A percentile compares a stretch with the other conserved stretches of the same genome.
Evolutionary conservation across 2,797 vertebrate species (phyloP).

Genomic region (Tragopan temminckii): DNA sequence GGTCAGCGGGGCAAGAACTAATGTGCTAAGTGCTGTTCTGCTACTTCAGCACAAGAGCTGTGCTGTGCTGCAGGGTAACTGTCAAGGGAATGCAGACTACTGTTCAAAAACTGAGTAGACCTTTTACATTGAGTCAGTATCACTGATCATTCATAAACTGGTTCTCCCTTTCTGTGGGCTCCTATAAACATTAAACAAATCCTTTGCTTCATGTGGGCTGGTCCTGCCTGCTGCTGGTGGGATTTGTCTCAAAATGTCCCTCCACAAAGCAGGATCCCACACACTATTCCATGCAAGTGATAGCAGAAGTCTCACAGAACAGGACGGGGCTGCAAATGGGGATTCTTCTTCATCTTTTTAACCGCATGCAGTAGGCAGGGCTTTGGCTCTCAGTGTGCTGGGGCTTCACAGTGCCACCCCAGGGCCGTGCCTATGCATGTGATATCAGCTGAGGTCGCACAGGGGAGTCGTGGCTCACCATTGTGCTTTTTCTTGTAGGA

Average conservation of each 20-base stretch:
- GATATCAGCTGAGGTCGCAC: neutral
- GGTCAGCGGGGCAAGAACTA: neutral
- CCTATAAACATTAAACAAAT: neutral
- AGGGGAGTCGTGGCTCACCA: accelerated
- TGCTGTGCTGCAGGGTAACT: neutral
- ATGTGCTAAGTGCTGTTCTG: accelerated
- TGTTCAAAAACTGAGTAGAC: neutral
- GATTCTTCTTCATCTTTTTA: neutral
- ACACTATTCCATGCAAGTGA: accelerated
- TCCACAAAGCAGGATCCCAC: neutral
- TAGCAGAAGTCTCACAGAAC: neutral
- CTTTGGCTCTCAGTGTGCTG: neutral
- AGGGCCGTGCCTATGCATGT: neutral
- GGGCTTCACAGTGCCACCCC: accelerated
- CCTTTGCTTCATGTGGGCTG: accelerated
- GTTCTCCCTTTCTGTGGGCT: neutral
- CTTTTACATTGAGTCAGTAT: neutral
- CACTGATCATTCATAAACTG: neutral
- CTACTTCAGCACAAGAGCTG: neutral
- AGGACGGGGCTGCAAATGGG: neutral
- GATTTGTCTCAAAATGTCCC: neutral
- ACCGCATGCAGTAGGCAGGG: neutral
- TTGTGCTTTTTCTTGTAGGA: constrained; percentile 55
- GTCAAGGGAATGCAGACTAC: neutral
- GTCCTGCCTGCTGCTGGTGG: neutral